Base-by-base conservation (phyloP, 2,113 vertebrate genomes). In the Australoheros scitulus region DNA sequence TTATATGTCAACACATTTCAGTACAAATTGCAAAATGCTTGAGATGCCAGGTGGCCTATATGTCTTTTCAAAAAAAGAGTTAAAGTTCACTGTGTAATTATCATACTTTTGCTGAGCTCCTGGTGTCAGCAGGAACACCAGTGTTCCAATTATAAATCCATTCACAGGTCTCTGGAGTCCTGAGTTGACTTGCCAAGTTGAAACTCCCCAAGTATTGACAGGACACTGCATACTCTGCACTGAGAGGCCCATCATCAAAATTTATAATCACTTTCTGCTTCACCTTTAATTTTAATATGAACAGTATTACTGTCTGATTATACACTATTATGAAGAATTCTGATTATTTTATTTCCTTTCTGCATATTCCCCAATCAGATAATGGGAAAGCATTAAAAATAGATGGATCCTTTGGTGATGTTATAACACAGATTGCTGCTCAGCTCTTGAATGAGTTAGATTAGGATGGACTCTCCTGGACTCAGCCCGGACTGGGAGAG, bases 11-110 rank as follows among this genome's bases (percentile, higher is more conserved):
- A 0, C 1, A 4, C 61, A 68, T 70, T 50, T 2, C 41, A 70
- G 15, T 29, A 70, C 24, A 70, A 70, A 68, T 50, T 0, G 9
- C 22, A 68, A 47, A 18, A 11, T 50, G 24, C 41, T 29, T 1
- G 0, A 29, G 41, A 18, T 7, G 64, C 38, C 2, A 0, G 8
- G 64, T 47, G 64, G 41, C 64, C 38, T 47, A 18, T 47, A 1
- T 9, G 38, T 38, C 63, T 29, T 18, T 2, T 11, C 22, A 26
- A 47, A 68, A 34, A 68, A 11, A 55, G 47, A 34, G 22, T 26
- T 43, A 6, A 68, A 6, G 50, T 4, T 11, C 14, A 24, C 32
- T 9, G 52, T 26, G 50, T 61, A 77, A 50, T 61, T 6, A 61
- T 17, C 58, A 61, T 22, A 76, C 56, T 15, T 0, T 1, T n/a